phyloP scores from a whole-genome alignment of 1,140 invertebrate species.

The Neoseiulus cucumeris region DNA sequence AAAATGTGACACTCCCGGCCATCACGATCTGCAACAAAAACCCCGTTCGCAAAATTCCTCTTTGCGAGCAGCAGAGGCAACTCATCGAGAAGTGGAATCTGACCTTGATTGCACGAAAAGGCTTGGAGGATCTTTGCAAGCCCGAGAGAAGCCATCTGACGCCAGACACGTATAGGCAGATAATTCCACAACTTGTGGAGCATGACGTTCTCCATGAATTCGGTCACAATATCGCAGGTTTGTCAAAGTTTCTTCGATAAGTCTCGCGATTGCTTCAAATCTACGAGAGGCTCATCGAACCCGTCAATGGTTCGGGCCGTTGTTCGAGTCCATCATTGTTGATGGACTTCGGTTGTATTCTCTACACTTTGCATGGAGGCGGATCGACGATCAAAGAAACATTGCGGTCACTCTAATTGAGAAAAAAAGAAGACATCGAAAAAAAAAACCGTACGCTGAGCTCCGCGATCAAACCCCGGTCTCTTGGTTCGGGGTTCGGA shows the following conservation, averaged over 20 bases:
- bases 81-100: not conserved
- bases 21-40: slow-evolving; percentile 5
- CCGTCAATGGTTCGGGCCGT: not conserved
- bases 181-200: not conserved
- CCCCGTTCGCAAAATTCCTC: not conserved
- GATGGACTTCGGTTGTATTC: too few species aligned
- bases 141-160: not conserved
- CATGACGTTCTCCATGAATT: not conserved
- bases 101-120: not conserved
- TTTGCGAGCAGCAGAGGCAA: not conserved
- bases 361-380: too few species aligned
- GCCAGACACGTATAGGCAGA: not conserved
- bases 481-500: too few species aligned
- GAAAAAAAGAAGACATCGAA: too few species aligned
- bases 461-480: too few species aligned
- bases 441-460: too few species aligned
- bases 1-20: not conserved
- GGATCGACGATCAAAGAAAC: too few species aligned
- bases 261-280: too few species aligned
- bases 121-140: not conserved
- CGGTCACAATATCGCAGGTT: not conserved
- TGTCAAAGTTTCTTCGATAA: too few species aligned
- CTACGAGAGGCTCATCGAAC: not conserved
- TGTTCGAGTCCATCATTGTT: too few species aligned
- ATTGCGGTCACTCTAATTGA: too few species aligned